These are phyloP conservation scores for Zaprionus vittiger DNA, from an alignment of 1,140 invertebrate genomes.

Conservation along the genomic window DNA sequence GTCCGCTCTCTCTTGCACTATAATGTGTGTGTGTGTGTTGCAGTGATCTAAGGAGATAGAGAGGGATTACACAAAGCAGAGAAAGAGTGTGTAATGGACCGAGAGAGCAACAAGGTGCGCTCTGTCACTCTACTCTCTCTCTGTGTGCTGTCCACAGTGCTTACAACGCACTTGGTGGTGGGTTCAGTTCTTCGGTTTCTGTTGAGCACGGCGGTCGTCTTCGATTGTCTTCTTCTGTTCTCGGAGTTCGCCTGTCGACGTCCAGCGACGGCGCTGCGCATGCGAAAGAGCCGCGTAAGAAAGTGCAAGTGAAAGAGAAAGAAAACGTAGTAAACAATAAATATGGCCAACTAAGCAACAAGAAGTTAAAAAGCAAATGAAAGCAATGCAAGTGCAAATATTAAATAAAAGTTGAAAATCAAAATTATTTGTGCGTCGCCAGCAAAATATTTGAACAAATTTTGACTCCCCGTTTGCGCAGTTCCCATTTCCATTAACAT, in stretches of 20 bases:
- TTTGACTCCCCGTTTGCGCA: slow-evolving; percentile 58
- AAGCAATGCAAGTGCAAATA: slow-evolving; percentile 51
- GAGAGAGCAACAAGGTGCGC: background rate
- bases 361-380: slow-evolving; percentile 29
- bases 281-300: slow-evolving; percentile 56
- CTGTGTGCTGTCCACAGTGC: background rate
- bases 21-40: background rate
- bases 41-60: slow-evolving; percentile 10
- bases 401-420: slow-evolving; percentile 35
- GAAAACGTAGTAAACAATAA: slow-evolving; percentile 30
- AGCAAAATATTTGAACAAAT: slow-evolving; percentile 61
- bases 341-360: slow-evolving; percentile 34
- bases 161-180: slow-evolving; percentile 12
- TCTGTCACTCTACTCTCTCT: slow-evolving; percentile 4
- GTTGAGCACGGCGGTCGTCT: slow-evolving; percentile 32
- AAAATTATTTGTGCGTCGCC: slow-evolving; percentile 52
- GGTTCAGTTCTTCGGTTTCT: slow-evolving; percentile 41
- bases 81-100: background rate
- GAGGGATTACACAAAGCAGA: background rate
- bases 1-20: background rate
- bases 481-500: slow-evolving; percentile 37
- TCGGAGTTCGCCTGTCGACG: slow-evolving; percentile 17
- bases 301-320: slow-evolving; percentile 42
- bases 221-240: background rate
- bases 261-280: slow-evolving; percentile 49